phyloP scores from a whole-genome alignment of 2,797 vertebrate species.

The Adrianichthys oophorus region DNA sequence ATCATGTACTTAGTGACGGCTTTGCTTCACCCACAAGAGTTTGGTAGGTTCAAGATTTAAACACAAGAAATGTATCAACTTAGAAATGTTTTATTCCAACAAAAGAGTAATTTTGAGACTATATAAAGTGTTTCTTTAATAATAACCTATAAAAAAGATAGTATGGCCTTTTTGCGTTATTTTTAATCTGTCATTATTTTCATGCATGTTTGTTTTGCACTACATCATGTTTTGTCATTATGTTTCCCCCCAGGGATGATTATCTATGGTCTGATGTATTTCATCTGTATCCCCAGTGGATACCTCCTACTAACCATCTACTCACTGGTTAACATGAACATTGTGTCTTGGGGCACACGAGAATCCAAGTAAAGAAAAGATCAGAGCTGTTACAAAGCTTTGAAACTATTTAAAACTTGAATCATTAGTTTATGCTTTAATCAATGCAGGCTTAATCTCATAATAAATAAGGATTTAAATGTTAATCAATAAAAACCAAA shows the following conservation, averaged over 20 bases:
- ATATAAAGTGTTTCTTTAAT: too few species aligned
- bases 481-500: not conserved
- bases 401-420: not conserved
- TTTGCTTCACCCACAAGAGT: constrained; percentile 80
- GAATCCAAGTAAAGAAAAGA: constrained; percentile 71
- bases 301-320: constrained; percentile 85
- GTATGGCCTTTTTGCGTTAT: too few species aligned
- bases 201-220: not conserved
- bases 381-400: not conserved
- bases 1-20: constrained; percentile 79
- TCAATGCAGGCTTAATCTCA: constrained; percentile 5
- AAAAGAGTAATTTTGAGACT: too few species aligned
- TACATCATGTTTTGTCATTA: not conserved
- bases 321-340: constrained; percentile 84
- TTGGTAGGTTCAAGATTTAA: constrained; percentile 46
- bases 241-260: constrained; percentile 54
- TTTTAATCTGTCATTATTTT: too few species aligned
- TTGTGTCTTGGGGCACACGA: constrained; percentile 83
- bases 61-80: too few species aligned
- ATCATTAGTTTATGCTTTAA: constrained; percentile 10
- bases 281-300: constrained; percentile 85
- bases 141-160: too few species aligned
- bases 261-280: constrained; percentile 83
- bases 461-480: not conserved
- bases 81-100: too few species aligned